Base-by-base conservation (phyloP, 2,797 vertebrate species). In the Fistularia tabacaria region DNA sequence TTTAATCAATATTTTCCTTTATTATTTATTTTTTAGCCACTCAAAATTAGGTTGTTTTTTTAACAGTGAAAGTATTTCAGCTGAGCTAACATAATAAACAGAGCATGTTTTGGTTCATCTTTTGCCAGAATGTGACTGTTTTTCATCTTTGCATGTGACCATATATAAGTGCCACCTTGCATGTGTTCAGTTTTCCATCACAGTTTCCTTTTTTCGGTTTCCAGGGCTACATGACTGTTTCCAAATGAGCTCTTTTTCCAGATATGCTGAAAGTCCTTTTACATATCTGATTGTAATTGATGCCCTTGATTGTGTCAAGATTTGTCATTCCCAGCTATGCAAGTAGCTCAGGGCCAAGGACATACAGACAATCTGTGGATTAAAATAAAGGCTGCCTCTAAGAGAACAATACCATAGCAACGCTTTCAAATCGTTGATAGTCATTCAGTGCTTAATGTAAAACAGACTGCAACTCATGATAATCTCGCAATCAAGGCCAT, bases 221-320 rank as follows among this genome's bases (percentile, higher is more conserved):
- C 25, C 25, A 25, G 2, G 25, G 25, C 14, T 25, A 15, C 1
- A 10, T 13, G 36, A 14, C 14, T 37, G 44, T 57, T 54, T 47
- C 36, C 36, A 60, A 62, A 58, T 64, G 36, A 51, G 67, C 49
- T 59, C 42, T 51, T 58, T 75, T 51, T 79, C 58, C 75, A 69
- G 72, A 52, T 50, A 36, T 41, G 46, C 59, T 39, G 50, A 74
- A 65, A 61, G 62, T 15, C 41, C 49, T 39, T 65, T 73, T 70
- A 63, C 53, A 14, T 14, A 73, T 49, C 69, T 75, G 77, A 73
- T 67, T 76, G 70, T 77, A 72, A 80, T 75, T 66, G 54, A 67
- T 76, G 54, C 63, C 57, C 73, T 72, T 25, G 59, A 76, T 76
- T 68, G 56, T 63, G 55, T 74, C 70, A 38, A 25, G 68, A 46